phyloP scores from a whole-genome alignment of 1,140 invertebrate genomes.

The Archivesica marissinica region DNA sequence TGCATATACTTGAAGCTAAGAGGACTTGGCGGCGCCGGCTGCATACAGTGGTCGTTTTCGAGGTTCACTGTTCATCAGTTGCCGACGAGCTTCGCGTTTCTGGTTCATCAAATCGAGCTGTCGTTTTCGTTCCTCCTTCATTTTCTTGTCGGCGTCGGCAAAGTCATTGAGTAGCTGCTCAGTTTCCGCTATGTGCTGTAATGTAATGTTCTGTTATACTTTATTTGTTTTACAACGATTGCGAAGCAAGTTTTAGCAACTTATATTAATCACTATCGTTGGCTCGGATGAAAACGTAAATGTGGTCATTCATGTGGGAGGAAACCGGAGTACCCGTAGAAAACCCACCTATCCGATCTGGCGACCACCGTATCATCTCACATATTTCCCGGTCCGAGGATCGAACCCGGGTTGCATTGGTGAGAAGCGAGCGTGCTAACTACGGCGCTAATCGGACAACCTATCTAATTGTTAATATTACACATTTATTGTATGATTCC shows the following conservation, averaged over 20 bases:
- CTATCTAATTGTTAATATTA: background rate
- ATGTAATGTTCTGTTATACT: background rate
- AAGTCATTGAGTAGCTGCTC: constrained; percentile 74
- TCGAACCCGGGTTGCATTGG: no score
- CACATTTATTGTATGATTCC: background rate
- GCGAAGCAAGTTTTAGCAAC: no score
- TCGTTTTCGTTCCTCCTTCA: constrained; percentile 72
- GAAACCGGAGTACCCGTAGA: no score
- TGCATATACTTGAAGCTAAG: no score
- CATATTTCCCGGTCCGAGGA: no score
- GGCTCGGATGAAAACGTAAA: no score
- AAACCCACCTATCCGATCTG: no score
- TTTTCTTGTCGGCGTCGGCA: constrained; percentile 73
- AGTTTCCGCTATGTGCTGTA: constrained; percentile 75
- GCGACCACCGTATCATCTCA: no score
- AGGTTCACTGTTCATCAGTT: constrained; percentile 39
- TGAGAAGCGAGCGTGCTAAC: background rate
- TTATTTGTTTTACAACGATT: no score
- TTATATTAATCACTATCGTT: no score
- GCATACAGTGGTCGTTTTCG: constrained; percentile 5
- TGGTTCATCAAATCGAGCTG: constrained; percentile 74
- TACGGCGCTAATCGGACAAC: background rate
- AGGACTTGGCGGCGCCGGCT: background rate
- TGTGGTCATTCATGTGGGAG: no score
- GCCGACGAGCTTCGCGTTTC: constrained; percentile 70